Base-by-base conservation (phyloP, 2,888 invertebrate genomes). In the Ophraella communa region DNA sequence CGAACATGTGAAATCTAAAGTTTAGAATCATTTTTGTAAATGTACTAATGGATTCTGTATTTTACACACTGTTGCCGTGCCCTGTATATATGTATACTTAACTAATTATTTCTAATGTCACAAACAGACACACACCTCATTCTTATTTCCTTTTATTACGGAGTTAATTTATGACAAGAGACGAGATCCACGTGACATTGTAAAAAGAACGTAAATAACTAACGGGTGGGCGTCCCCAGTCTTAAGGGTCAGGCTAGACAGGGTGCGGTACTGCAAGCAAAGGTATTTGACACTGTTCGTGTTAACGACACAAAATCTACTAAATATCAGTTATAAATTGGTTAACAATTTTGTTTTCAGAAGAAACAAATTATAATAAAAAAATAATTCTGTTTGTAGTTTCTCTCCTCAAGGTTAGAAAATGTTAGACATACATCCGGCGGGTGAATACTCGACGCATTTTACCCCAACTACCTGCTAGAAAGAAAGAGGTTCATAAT, bases 241-340 rank as follows among this genome's bases (percentile, higher is more conserved):
- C 17, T 24, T 27, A 27, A 49, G 44, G 59, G 53, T 10, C 59
- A 35, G 63, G 45, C 66, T 45, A 66, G 66, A 66, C 66, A 33
- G 52, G 66, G 66, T 57, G 66, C 35, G 66, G 66, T 44, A 21
- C 21, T 24, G 4, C 45, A 54, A 55, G 4, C 45, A 54, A 55
- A 66, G 63, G 63, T 63, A 54, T 60, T 64, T 64, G 63, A 64
- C 63, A 64, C 58, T 17, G 17, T 14, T 39, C 14, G 17, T 14
- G 14, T 30, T 11, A 27, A 27, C 27, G 27, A 27, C 27, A 14
- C n/a, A 3, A 14, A 35, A 35, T 3, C 3, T 33, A 4, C n/a
- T 33, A 3, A 33, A 35, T 35, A 35, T 14, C 4, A 4, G 35
- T 35, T n/a, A n/a, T n/a, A n/a, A n/a, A n/a, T n/a, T n/a, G n/a